phyloP scores from a whole-genome alignment of 2,888 invertebrate genomes.

The Thymelicus sylvestris region DNA sequence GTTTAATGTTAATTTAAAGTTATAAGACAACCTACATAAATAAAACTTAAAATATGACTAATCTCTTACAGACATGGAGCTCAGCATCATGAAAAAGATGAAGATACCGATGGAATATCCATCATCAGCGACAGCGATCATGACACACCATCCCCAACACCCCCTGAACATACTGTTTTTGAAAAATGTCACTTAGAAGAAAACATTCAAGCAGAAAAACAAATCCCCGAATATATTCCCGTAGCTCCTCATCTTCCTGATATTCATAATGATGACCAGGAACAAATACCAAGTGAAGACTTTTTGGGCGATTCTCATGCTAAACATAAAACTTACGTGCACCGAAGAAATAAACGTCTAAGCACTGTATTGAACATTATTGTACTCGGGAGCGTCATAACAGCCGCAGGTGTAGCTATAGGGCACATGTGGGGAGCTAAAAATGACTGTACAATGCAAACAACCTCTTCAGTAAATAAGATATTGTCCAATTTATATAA shows the following conservation, averaged over 20 bases:
- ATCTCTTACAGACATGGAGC: constrained; percentile 50
- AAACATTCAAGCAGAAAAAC: constrained; percentile 52
- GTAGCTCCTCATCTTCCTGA: constrained; percentile 50
- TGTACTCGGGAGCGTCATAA: constrained; percentile 78
- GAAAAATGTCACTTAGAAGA: constrained; percentile 53
- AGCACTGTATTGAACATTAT: constrained; percentile 78
- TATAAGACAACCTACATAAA: no score
- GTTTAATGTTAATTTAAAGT: no score
- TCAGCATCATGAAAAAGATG: constrained; percentile 70
- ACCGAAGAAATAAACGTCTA: constrained; percentile 75
- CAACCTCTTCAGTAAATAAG: constrained; percentile 73
- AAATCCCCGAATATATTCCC: constrained; percentile 52
- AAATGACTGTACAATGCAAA: constrained; percentile 70
- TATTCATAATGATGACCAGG: constrained; percentile 48
- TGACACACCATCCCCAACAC: constrained; percentile 57
- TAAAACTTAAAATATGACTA: no score
- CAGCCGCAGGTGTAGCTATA: constrained; percentile 78
- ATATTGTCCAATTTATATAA: constrained; percentile 78
- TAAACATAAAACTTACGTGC: constrained; percentile 79
- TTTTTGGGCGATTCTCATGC: constrained; percentile 62
- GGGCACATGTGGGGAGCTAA: constrained; percentile 82
- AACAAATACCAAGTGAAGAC: constrained; percentile 58
- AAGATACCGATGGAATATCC: constrained; percentile 81
- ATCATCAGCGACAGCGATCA: constrained; percentile 80
- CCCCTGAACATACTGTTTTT: constrained; percentile 55